These are phyloP conservation scores for Ciona savignyi DNA, from an alignment of 23 tunicate species.

Conservation along the genomic window DNA sequence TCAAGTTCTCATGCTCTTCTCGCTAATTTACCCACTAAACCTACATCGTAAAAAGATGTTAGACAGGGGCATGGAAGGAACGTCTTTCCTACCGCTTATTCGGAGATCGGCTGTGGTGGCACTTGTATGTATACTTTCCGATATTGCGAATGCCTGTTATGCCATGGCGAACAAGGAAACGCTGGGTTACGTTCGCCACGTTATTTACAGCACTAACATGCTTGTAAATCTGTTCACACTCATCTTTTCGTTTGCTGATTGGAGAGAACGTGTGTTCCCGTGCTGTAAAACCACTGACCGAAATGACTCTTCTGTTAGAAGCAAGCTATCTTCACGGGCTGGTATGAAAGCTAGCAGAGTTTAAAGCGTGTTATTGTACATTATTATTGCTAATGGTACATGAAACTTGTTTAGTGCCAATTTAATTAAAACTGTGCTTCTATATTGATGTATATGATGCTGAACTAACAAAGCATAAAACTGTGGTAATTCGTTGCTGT, in stretches of 20 bases:
- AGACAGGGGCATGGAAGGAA: conserved; percentile 10
- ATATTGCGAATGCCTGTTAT: not conserved
- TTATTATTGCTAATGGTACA: too few relatives aligned
- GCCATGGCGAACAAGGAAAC: not conserved
- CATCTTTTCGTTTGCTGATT: conserved; percentile 15
- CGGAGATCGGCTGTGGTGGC: conserved; percentile 13
- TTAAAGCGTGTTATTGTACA: too few relatives aligned
- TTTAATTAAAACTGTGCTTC: too few relatives aligned
- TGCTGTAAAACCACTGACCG: too few relatives aligned
- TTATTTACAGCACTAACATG: conserved; percentile 19
- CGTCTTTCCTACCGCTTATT: conserved; percentile 3
- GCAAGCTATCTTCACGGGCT: too few relatives aligned
- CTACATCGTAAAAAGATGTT: conserved; percentile 6
- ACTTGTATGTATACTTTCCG: conserved; percentile 5
- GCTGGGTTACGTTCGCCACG: conserved; percentile 7
- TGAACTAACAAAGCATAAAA: too few relatives aligned
- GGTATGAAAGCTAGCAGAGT: too few relatives aligned
- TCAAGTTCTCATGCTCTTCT: conserved; percentile 9
- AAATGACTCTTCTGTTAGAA: too few relatives aligned
- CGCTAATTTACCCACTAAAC: conserved; percentile 14
- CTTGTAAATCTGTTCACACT: conserved; percentile 8
- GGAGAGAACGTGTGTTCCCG: conserved; percentile 14
- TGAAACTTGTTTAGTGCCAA: too few relatives aligned
- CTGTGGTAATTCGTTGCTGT: too few relatives aligned
- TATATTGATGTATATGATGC: too few relatives aligned